Conservation (phyloP, 2,888 invertebrate species). For the Ramazzottius varieornatus region DNA sequence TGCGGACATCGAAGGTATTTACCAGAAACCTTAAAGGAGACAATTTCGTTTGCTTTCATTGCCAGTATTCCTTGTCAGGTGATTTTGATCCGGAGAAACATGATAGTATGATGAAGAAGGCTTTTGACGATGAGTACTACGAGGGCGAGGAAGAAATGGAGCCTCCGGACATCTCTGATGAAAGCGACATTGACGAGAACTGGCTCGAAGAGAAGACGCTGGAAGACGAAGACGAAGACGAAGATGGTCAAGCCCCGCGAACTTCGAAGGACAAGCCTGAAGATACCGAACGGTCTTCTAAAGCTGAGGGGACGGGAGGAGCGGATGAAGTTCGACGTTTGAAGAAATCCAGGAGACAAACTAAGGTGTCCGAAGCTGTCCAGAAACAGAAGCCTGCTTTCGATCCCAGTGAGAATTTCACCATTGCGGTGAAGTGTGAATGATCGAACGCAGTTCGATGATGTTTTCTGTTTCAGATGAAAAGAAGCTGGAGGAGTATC, state of each 20-base stretch:
- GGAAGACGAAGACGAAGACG: slow-evolving; percentile 10
- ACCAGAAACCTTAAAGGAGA: slow-evolving; percentile 15
- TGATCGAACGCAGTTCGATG: slow-evolving; percentile 5
- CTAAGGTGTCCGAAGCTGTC: slow-evolving; percentile 46
- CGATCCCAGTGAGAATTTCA: slow-evolving; percentile 33
- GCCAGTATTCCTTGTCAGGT: slow-evolving; percentile 20
- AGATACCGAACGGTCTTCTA: slow-evolving; percentile 8
- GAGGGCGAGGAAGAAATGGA: slow-evolving; percentile 33
- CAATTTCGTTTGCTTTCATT: slow-evolving; percentile 9
- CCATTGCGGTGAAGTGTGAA: not conserved
- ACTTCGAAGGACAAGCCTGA: slow-evolving; percentile 6
- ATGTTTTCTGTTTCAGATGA: slow-evolving; percentile 22
- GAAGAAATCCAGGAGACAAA: slow-evolving; percentile 33
- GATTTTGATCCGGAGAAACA: slow-evolving; percentile 71
- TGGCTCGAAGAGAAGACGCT: slow-evolving; percentile 6
- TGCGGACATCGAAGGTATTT: slow-evolving; percentile 43
- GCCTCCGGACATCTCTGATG: slow-evolving; percentile 50
- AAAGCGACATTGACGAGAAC: slow-evolving; percentile 33
- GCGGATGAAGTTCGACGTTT: too few relatives aligned
- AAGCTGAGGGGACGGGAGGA: slow-evolving; percentile 20
- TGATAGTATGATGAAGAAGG: slow-evolving; percentile 46
- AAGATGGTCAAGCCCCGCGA: slow-evolving; percentile 9
- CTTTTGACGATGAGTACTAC: slow-evolving; percentile 32
- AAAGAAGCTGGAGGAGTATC: slow-evolving; percentile 53
- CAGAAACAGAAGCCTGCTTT: slow-evolving; percentile 52